These are phyloP conservation scores for Astropecten irregularis DNA, from an alignment of 53 echinoderm and acorn worm species.

Conservation along the genomic window DNA sequence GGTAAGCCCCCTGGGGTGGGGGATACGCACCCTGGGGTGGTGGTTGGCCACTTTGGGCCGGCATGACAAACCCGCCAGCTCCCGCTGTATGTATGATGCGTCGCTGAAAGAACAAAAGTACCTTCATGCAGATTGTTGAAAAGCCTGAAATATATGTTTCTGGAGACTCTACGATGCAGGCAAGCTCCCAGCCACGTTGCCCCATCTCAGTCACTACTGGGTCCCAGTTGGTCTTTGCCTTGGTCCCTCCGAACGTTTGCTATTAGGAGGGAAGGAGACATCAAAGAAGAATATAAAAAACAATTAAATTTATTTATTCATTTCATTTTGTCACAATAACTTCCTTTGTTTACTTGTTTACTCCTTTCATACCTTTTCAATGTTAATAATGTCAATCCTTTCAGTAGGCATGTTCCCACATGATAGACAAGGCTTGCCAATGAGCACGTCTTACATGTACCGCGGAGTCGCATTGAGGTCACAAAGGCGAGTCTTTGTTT, in stretches of 20 bases:
- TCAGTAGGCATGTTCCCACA: too few relatives aligned
- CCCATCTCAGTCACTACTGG: conserved; percentile 79
- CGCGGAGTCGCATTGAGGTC: too few relatives aligned
- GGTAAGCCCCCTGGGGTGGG: not conserved
- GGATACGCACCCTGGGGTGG: conserved; percentile 4
- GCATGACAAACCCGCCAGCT: not conserved
- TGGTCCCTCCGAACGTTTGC: conserved; percentile 56
- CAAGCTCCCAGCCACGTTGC: conserved; percentile 82
- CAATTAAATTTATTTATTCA: not conserved
- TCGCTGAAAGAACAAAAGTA: conserved; percentile 88
- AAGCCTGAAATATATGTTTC: conserved; percentile 49
- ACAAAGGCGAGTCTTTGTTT: too few relatives aligned
- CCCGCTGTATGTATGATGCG: conserved; percentile 36
- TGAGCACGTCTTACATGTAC: too few relatives aligned
- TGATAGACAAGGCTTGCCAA: too few relatives aligned
- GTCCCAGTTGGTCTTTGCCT: conserved; percentile 80
- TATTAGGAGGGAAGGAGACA: not conserved
- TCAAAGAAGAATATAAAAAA: not conserved
- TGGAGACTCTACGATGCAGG: conserved; percentile 79
- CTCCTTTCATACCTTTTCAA: too few relatives aligned
- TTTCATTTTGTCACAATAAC: too few relatives aligned
- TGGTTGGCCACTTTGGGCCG: not conserved
- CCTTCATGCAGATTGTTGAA: conserved; percentile 42
- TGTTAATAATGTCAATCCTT: too few relatives aligned
- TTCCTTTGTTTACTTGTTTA: too few relatives aligned